Evolutionary conservation across 2,797 vertebrate species (phyloP).

Genomic region (Coregonus suidteri): DNA sequence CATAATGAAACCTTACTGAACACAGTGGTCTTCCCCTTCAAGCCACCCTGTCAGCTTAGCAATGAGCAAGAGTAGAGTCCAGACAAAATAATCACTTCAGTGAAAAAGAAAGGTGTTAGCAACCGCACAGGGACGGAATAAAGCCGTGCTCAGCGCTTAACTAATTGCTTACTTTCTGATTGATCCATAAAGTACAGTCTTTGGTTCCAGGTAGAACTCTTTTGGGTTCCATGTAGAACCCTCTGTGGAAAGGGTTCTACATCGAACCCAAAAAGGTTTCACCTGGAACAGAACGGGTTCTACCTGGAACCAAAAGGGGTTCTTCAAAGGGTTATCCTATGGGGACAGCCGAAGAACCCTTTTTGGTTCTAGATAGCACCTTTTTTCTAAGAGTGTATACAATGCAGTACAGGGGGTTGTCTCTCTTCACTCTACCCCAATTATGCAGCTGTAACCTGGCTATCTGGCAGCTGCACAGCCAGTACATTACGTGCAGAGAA

Average conservation of each 20-base stretch:
- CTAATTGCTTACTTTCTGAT: slow-evolving; percentile 21
- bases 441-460: slow-evolving; percentile 23
- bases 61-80: slow-evolving; percentile 14
- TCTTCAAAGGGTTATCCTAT: too few species aligned
- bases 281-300: too few species aligned
- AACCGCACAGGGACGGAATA: not conserved
- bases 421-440: not conserved
- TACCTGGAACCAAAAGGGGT: too few species aligned
- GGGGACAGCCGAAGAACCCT: too few species aligned
- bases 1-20: slow-evolving; percentile 18
- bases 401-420: not conserved
- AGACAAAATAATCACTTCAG: slow-evolving; percentile 10
- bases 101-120: not conserved
- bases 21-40: slow-evolving; percentile 3
- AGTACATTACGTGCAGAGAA: slow-evolving; percentile 12
- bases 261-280: too few species aligned
- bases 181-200: slow-evolving; percentile 13
- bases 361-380: too few species aligned
- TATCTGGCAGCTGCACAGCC: slow-evolving; percentile 33
- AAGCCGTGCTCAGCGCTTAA: not conserved
- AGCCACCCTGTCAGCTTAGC: slow-evolving; percentile 19
- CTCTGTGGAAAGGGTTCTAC: too few species aligned
- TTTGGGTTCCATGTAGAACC: too few species aligned
- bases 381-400: too few species aligned
- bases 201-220: not conserved